Evolutionary conservation across 2,888 invertebrate genomes (phyloP), one percentile per base, ranked within the genome.

Genomic region (Drosophila conformis): DNA sequence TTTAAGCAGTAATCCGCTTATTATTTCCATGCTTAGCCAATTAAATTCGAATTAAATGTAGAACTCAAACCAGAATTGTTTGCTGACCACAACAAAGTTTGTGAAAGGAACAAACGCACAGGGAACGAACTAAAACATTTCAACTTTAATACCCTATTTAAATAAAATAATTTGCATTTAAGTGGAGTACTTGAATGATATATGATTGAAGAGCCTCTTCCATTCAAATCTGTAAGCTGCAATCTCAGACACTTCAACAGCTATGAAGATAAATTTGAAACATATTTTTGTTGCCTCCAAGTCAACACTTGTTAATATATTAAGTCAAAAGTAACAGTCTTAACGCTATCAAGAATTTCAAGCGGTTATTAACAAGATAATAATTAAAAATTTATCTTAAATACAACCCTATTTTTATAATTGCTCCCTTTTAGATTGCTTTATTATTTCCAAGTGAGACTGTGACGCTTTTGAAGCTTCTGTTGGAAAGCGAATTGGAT

Each of bases 31-130:
- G 61, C 52, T 36, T 52, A 10, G 13, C 13, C 72, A 76, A 80
- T 78, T 80, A 68, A 72, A 71, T 64, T 15, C 54, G 25, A 58
- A 80, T 78, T 54, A 80, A 69, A 48, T 42, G 42, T 21, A 7
- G 21, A 21, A 13, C 21, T 31, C 49, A 56, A 46, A 49, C 35
- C 76, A 67, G 67, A 67, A 36, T 36, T 53, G 13, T 18, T 25
- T 27, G 33, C 36, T 53, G 60, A 51, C 46, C 36, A 58, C 2
- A 60, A 58, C 0, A 31, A 21, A 57, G 13, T 29, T 51, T 51
- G 38, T 56, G 8, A 38, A 40, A 40, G 57, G 40, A 18, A 27
- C 27, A 29, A 29, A 56, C n/a, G 15, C n/a, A 0, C 4, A 49
- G 33, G 8, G 10, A 15, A 29, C 3, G 11, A n/a, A 51, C 3